Base-by-base conservation (phyloP, 2,888 invertebrate genomes). In the Agrochola lychnidis region DNA sequence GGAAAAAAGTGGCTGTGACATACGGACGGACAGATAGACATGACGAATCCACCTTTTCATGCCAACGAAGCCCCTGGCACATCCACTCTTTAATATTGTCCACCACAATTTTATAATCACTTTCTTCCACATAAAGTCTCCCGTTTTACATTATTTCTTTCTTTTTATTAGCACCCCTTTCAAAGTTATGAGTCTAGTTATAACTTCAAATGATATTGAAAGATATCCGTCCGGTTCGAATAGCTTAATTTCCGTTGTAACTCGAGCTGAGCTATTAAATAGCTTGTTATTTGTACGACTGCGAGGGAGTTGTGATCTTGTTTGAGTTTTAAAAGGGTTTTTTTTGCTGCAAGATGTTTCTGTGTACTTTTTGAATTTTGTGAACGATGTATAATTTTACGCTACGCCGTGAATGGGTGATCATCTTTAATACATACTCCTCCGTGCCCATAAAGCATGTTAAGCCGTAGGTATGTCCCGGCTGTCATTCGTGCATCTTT, bases 171-270 rank as follows among this genome's bases (percentile, higher is more conserved):
- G 4, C 48, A 59, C 25, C 42, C 14, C 40, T 80, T 81, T 73
- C 53, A 73, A 63, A 82, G 57, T 70, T 74, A 84, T 30, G 81
- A 74, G 67, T 63, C 67, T 66, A 66, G 80, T 84, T 68, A 40
- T 19, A 70, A 63, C 48, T 64, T 70, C 56, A 81, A 85, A 75
- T 82, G 67, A 81, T 85, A 85, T 84, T 71, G 76, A 70, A 72
- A 70, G 70, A 62, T 69, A 69, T 59, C 61, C 71, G 74, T 70
- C 62, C 30, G 62, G 59, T 59, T 72, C 30, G 64, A 48, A 61
- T 16, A 71, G 61, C 57, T 81, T 83, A 67, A 83, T 83, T 79
- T 73, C 76, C 76, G 68, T 53, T 56, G 63, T 57, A 57, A 70
- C 57, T 66, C 36, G 30, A 22, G 36, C 51, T 61, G 22, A 19